Conservation (phyloP, 2,888 invertebrate genomes). For the Drosophila meridiana region DNA sequence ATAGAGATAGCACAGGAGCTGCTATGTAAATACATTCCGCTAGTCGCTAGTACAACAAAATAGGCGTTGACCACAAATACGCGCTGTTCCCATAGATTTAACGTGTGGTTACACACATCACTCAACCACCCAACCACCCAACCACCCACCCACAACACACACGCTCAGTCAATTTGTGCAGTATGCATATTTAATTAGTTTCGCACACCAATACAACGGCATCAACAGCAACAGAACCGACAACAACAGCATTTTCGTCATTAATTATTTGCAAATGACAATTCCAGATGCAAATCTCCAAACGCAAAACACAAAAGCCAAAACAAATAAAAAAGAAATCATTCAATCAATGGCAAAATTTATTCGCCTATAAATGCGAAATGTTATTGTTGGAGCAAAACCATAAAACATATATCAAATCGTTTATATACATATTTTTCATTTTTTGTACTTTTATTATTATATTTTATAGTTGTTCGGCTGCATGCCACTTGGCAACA, state of each 20-base stretch:
- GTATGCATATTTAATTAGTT: conserved; percentile 58
- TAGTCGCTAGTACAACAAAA: conserved; percentile 41
- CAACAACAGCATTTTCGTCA: conserved; percentile 23
- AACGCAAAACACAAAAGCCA: conserved; percentile 19
- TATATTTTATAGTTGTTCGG: conserved; percentile 17
- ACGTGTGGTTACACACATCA: conserved; percentile 38
- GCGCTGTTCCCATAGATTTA: conserved; percentile 40
- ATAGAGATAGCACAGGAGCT: background rate
- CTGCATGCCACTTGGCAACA: conserved; percentile 23
- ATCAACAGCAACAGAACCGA: background rate
- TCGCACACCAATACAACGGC: conserved; percentile 32
- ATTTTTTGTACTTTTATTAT: background rate
- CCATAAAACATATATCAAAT: conserved; percentile 41
- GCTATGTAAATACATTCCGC: conserved; percentile 10
- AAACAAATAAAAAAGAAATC: conserved; percentile 25
- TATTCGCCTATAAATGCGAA: conserved; percentile 32
- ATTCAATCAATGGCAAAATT: conserved; percentile 53
- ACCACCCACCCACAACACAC: background rate
- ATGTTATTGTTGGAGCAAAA: conserved; percentile 15
- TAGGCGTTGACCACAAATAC: conserved; percentile 52
- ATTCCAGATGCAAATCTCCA: conserved; percentile 37
- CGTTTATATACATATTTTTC: conserved; percentile 16
- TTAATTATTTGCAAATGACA: conserved; percentile 49
- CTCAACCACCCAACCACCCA: background rate
- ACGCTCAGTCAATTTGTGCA: conserved; percentile 30